Evolutionary conservation across 2,888 invertebrate genomes (phyloP).

Genomic region (Anoncus sp.): DNA sequence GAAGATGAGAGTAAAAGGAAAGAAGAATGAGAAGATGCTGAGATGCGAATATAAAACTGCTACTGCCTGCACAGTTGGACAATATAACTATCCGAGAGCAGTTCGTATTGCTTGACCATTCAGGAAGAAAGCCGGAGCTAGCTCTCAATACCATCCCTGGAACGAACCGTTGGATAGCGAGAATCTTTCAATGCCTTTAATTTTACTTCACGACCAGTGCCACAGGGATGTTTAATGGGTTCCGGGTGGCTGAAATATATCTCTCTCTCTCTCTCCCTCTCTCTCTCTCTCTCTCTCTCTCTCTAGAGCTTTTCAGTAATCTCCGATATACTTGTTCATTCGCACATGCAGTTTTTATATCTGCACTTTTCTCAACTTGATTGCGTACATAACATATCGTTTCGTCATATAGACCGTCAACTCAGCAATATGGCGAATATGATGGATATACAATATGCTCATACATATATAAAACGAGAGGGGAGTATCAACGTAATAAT

Average conservation of each 20-base stretch:
- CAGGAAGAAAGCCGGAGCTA: constrained; percentile 46
- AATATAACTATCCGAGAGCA: constrained; percentile 55
- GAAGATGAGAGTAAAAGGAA: constrained; percentile 28
- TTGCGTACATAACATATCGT: constrained; percentile 20
- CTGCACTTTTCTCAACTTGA: background rate
- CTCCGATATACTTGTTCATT: constrained; percentile 16
- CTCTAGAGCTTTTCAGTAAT: constrained; percentile 15
- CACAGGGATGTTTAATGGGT: constrained; percentile 62
- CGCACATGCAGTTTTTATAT: constrained; percentile 2
- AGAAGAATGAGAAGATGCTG: constrained; percentile 39
- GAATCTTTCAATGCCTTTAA: constrained; percentile 62
- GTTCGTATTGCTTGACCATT: constrained; percentile 49
- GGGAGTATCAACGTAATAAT: constrained; percentile 45
- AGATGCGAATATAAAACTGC: constrained; percentile 57
- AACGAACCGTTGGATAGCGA: constrained; percentile 59
- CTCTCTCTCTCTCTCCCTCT: constrained; percentile 30
- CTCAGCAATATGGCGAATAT: background rate
- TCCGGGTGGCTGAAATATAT: constrained; percentile 51
- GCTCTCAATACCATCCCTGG: constrained; percentile 60
- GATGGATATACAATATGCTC: constrained; percentile 33
- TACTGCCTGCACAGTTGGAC: constrained; percentile 53
- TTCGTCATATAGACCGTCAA: constrained; percentile 36
- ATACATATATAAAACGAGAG: constrained; percentile 8
- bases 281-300: constrained; percentile 14
- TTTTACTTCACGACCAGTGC: constrained; percentile 56